Evolutionary conservation across 2,113 vertebrate genomes (phyloP).

Genomic region (Rostratula benghalensis): DNA sequence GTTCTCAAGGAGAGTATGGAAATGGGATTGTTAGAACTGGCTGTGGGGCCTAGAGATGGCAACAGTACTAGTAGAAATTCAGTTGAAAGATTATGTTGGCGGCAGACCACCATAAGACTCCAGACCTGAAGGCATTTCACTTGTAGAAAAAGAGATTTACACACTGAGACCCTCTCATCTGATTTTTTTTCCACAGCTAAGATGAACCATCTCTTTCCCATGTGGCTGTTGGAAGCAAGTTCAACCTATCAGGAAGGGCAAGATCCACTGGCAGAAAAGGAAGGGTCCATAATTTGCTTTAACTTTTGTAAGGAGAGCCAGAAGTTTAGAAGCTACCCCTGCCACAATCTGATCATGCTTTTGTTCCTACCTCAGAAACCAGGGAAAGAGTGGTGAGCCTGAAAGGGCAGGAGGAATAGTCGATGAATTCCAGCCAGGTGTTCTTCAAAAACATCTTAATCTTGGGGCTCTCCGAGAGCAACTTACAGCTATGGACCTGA

Average conservation of each 20-base stretch:
- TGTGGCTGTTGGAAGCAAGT: not conserved
- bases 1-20: not conserved
- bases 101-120: not conserved
- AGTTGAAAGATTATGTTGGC: not conserved
- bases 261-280: not conserved
- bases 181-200: not conserved
- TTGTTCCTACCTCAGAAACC: not conserved
- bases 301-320: not conserved
- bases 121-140: not conserved
- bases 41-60: not conserved
- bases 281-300: not conserved
- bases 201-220: not conserved
- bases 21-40: not conserved
- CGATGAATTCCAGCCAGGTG: not conserved
- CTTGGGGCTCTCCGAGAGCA: not conserved
- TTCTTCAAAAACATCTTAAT: not conserved
- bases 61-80: not conserved
- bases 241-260: not conserved
- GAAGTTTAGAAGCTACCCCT: not conserved
- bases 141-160: not conserved
- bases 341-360: not conserved
- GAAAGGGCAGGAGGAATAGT: not conserved
- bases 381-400: not conserved
- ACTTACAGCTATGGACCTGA: not conserved
- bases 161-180: not conserved